Evolutionary conservation across 2,888 invertebrate species (phyloP).

Genomic region (Diarsia dahlii): DNA sequence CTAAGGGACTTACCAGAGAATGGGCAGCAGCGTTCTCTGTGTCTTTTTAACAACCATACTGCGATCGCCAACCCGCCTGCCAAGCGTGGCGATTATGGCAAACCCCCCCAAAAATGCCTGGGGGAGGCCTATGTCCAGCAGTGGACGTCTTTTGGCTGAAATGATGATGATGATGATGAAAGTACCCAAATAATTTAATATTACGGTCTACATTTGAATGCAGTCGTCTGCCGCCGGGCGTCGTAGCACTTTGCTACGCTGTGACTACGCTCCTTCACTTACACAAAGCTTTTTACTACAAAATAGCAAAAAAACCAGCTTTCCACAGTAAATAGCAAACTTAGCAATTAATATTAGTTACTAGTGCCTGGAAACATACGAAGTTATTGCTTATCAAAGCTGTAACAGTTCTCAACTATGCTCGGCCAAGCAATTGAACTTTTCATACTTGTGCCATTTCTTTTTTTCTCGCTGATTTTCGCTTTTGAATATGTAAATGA

Average conservation of each 20-base stretch:
- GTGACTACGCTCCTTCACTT: background rate
- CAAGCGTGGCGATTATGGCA: too few species aligned
- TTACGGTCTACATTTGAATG: background rate
- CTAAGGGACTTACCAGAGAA: too few species aligned
- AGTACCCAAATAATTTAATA: background rate
- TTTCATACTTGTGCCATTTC: conserved; percentile 19
- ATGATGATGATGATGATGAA: too few species aligned
- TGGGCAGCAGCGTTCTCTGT: too few species aligned
- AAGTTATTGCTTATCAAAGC: conserved; percentile 56
- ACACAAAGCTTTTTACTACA: background rate
- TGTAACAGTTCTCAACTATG: conserved; percentile 36
- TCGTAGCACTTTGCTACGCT: conserved; percentile 1
- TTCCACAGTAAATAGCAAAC: conserved; percentile 46
- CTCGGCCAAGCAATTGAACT: conserved; percentile 30
- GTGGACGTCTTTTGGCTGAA: too few species aligned
- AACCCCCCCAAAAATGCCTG: too few species aligned
- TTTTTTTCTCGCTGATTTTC: conserved; percentile 36
- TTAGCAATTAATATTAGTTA: conserved; percentile 64
- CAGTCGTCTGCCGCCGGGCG: background rate
- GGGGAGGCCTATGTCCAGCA: too few species aligned
- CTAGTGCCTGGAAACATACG: conserved; percentile 61
- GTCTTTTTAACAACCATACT: too few species aligned
- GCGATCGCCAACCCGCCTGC: too few species aligned
- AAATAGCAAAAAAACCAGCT: conserved; percentile 30
- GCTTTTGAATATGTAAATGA: conserved; percentile 39